Percentiles rank a stretch among this genome's conserved stretches.
phyloP scores from a whole-genome alignment of 2,113 vertebrate genomes.

The Eptesicus fuscus region DNA sequence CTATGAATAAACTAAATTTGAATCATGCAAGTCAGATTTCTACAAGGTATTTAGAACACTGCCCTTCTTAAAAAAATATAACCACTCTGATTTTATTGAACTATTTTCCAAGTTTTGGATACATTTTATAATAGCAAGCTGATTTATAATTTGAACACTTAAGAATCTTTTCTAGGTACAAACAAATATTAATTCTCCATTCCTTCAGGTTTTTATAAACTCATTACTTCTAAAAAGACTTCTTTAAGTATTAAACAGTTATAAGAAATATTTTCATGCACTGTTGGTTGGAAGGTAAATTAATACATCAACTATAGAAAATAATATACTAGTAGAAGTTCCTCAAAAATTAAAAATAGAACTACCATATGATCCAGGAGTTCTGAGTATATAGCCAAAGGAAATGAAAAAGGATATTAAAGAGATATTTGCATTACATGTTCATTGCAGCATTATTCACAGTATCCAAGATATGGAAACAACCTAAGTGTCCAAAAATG shows the following conservation, averaged over 20 bases:
- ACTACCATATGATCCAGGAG: neutral
- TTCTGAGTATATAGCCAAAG: neutral
- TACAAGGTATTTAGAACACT: neutral
- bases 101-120: neutral
- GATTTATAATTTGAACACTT: constrained; percentile 43
- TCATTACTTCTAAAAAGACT: neutral
- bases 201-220: neutral
- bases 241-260: neutral
- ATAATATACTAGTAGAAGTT: neutral
- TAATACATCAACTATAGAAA: neutral
- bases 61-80: neutral
- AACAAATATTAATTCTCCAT: neutral
- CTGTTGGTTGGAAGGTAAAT: neutral
- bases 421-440: neutral
- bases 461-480: neutral
- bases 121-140: constrained; percentile 2
- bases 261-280: neutral
- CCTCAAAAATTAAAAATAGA: neutral
- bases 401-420: neutral
- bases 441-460: neutral
- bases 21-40: neutral
- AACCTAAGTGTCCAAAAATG: neutral
- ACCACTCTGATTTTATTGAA: neutral
- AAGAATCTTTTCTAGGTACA: neutral
- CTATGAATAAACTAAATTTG: constrained; percentile 28